phyloP scores from a whole-genome alignment of 2,888 invertebrate genomes.

The Hartigia nigra region DNA sequence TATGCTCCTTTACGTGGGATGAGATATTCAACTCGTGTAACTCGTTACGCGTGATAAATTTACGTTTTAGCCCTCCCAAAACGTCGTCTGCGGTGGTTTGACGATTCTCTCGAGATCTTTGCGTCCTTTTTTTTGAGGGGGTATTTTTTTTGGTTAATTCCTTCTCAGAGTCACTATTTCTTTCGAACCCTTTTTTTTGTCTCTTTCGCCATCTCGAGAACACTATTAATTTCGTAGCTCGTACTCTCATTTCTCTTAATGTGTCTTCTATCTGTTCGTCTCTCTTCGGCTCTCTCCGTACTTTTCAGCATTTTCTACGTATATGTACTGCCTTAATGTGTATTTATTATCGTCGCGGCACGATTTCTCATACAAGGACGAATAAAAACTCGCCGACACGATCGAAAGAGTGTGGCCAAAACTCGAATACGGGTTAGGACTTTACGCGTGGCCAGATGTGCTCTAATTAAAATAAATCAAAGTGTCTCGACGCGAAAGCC shows the following conservation, averaged over 20 bases:
- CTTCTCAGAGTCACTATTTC: not conserved
- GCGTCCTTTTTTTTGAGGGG: not conserved
- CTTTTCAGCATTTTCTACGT: not conserved
- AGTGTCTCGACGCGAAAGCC: not conserved
- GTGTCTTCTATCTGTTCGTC: not conserved
- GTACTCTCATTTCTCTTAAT: not conserved
- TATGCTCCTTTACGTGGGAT: not conserved
- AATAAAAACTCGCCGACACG: not conserved
- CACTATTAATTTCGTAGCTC: not conserved
- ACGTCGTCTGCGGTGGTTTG: not conserved
- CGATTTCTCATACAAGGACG: not conserved
- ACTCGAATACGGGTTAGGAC: not conserved
- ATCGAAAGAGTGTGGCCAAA: not conserved
- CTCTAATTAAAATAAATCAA: constrained; percentile 16
- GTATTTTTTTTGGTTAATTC: not conserved
- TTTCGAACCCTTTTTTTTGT: not conserved
- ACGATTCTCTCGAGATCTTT: not conserved
- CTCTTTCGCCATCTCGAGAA: not conserved
- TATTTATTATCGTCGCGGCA: not conserved
- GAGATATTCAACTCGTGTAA: not conserved
- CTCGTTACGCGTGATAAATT: not conserved
- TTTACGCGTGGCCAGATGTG: not conserved
- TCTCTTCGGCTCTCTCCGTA: not conserved
- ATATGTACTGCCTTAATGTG: not conserved
- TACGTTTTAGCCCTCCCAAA: not conserved